Conservation (phyloP, 2,113 vertebrate species). For the Saccopteryx bilineata region DNA sequence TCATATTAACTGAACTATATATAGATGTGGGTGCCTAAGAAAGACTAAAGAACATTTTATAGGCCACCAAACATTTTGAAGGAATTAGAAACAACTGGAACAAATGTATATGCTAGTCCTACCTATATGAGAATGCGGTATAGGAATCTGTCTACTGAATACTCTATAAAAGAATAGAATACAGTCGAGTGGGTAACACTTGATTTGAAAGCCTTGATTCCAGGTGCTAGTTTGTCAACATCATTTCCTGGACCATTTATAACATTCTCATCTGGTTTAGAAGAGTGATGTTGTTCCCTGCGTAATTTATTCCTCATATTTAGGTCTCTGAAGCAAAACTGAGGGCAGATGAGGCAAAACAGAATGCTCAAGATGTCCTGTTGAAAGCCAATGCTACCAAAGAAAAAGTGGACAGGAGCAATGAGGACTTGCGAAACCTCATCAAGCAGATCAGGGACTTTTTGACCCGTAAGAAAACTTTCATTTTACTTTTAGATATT, state of each 20-base stretch:
- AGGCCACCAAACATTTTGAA: neutral
- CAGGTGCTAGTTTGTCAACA: neutral
- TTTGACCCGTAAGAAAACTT: conserved; percentile 92
- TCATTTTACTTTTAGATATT: neutral
- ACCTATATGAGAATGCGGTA: neutral
- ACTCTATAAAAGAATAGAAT: neutral
- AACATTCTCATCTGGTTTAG: neutral
- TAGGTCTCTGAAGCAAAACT: conserved; percentile 96
- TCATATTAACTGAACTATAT: neutral
- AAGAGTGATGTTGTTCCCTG: conserved; percentile 56
- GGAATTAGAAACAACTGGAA: neutral
- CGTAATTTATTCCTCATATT: conserved; percentile 34
- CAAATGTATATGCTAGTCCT: neutral
- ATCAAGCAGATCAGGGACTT: conserved; percentile 97
- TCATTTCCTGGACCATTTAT: neutral
- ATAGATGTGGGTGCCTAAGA: neutral
- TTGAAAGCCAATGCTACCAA: conserved; percentile 95
- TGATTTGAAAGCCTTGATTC: conserved; percentile 21
- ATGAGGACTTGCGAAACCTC: conserved; percentile 94
- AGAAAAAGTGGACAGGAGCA: conserved; percentile 93
- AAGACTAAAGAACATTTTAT: neutral
- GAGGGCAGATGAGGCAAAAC: conserved; percentile 95
- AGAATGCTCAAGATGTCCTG: conserved; percentile 93
- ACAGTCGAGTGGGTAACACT: neutral
- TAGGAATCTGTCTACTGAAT: neutral